Evolutionary conservation across 2,888 invertebrate species (phyloP).

Genomic region (Mylabris sibirica): DNA sequence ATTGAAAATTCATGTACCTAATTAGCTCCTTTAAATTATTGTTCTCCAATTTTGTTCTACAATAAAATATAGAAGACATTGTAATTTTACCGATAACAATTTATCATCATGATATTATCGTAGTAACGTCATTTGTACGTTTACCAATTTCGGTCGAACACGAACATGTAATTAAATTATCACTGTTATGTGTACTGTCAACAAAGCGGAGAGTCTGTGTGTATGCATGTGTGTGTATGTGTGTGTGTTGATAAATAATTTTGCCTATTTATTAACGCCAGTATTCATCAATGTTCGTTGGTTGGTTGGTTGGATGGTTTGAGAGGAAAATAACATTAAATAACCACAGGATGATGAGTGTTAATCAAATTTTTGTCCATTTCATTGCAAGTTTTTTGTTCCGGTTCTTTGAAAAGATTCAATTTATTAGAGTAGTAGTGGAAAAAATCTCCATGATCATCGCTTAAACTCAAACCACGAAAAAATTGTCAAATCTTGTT

Average conservation of each 20-base stretch:
- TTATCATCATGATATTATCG: constrained; percentile 10
- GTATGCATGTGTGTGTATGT: not conserved
- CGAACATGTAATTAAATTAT: constrained; percentile 10
- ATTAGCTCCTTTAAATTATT: not conserved
- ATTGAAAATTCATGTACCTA: constrained; percentile 9
- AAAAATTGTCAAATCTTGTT: not conserved
- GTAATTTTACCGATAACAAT: not conserved
- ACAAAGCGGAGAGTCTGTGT: not conserved
- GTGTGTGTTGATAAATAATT: constrained; percentile 6
- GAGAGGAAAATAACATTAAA: not conserved
- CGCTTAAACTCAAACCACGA: not conserved
- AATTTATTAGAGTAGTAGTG: not conserved
- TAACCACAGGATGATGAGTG: not conserved
- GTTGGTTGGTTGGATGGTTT: too few species aligned
- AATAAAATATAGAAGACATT: not conserved
- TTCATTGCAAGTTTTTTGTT: not conserved
- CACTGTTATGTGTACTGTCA: not conserved
- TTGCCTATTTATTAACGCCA: not conserved
- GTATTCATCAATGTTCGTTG: not conserved
- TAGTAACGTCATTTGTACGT: constrained; percentile 1
- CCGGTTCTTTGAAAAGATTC: not conserved
- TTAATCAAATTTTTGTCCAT: not conserved
- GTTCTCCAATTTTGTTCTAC: not conserved
- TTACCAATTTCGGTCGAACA: not conserved
- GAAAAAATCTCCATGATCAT: not conserved